Evolutionary conservation across 2,113 vertebrate species (phyloP).

Genomic region (Urocitellus parryii): DNA sequence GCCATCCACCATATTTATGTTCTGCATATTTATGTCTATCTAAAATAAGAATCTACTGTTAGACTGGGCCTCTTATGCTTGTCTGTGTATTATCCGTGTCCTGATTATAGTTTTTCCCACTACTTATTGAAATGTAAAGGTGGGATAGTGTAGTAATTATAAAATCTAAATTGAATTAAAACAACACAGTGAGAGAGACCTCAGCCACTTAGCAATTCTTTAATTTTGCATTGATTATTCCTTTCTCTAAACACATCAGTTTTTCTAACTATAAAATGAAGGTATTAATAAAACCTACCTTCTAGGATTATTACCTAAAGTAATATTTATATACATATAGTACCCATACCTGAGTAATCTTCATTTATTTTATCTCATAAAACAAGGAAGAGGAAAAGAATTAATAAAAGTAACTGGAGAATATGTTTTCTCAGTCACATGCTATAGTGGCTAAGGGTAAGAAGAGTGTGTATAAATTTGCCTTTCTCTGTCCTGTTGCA

Average conservation of each 20-base stretch:
- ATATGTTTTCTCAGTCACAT: neutral
- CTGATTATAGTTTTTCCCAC: neutral
- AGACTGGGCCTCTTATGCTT: neutral
- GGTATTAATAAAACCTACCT: neutral
- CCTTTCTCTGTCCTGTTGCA: neutral
- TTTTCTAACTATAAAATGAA: neutral
- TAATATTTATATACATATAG: neutral
- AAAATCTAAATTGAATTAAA: neutral
- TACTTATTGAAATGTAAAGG: neutral
- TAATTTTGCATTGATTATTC: neutral
- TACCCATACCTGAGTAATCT: neutral
- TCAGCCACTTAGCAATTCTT: neutral
- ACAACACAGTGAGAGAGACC: neutral
- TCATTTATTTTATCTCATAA: conserved; percentile 7
- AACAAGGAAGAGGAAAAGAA: neutral
- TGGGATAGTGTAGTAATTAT: neutral
- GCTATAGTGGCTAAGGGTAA: neutral
- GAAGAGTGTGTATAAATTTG: neutral
- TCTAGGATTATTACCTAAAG: neutral
- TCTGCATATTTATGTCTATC: neutral
- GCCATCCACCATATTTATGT: no score
- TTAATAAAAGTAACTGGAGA: neutral
- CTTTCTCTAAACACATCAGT: neutral
- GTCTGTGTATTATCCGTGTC: neutral
- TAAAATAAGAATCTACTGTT: neutral